A percentile compares a stretch with the other conserved stretches of the same genome.
Evolutionary conservation across 2,797 vertebrate species (phyloP).

Genomic region (Malurus leucopterus): DNA sequence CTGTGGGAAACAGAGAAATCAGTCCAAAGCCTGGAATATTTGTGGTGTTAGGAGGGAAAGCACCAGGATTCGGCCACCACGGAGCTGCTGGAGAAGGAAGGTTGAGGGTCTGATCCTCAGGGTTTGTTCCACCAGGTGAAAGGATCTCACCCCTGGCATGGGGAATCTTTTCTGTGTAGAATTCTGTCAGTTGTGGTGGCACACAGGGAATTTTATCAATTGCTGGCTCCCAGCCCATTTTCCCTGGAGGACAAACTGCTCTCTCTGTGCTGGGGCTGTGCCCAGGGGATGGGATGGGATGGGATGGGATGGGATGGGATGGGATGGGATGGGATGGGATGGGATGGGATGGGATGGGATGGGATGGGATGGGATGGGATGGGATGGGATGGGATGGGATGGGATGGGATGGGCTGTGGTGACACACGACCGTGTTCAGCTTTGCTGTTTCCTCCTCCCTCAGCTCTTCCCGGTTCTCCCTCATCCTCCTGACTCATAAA

Average conservation of each 20-base stretch:
- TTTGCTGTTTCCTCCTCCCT: neutral
- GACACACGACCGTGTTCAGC: accelerated
- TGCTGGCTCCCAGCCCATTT: neutral
- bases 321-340: neutral
- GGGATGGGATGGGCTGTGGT: neutral
- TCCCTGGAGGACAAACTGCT: neutral
- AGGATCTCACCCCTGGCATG: accelerated
- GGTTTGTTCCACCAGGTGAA: neutral
- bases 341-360: too few relatives aligned
- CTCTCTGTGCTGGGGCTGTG: accelerated
- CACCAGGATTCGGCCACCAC: neutral
- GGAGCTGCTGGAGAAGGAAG: neutral
- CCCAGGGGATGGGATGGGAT: neutral
- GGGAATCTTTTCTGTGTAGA: neutral
- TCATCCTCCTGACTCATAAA: neutral
- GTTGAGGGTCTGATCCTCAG: neutral
- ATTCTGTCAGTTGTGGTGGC: neutral
- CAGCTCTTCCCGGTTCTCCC: accelerated
- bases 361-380: too few relatives aligned
- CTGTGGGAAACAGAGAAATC: neutral
- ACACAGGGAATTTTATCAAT: neutral
- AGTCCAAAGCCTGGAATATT: neutral
- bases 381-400: too few relatives aligned
- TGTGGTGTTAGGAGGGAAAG: neutral
- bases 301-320: too few relatives aligned